These are phyloP conservation scores for Craterocephalus amniculus DNA, from an alignment of 2,797 vertebrate genomes.

Conservation along the genomic window DNA sequence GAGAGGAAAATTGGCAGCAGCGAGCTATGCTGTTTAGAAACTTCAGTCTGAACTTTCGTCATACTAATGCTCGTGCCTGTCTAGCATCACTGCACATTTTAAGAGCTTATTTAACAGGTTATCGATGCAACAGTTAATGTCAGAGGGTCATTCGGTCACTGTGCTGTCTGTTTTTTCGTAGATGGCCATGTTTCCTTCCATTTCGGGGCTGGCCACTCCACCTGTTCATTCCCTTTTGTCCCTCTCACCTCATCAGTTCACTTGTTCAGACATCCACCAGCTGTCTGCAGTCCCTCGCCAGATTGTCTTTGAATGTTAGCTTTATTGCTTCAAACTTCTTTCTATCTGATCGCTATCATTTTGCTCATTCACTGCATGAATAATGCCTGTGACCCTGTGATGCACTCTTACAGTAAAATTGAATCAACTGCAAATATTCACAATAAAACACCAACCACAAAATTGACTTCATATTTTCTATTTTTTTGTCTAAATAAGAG, in stretches of 20 bases:
- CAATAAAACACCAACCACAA: neutral
- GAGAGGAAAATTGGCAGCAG: too few relatives aligned
- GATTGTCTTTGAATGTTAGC: slow-evolving; percentile 1
- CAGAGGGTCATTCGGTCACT: neutral
- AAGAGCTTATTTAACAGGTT: neutral
- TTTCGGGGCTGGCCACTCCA: slow-evolving; percentile 10
- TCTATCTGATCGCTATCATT: neutral
- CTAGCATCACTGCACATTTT: neutral
- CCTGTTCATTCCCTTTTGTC: slow-evolving; percentile 4
- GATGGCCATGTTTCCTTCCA: slow-evolving; percentile 2
- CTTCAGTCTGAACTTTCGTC: too few relatives aligned
- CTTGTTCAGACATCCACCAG: slow-evolving; percentile 8
- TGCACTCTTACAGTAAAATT: neutral
- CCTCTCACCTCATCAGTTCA: slow-evolving; percentile 4
- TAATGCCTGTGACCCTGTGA: neutral
- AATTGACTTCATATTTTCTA: neutral
- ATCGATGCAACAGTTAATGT: too few relatives aligned
- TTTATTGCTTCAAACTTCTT: neutral
- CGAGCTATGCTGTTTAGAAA: too few relatives aligned
- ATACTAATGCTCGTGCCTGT: neutral
- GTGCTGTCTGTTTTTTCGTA: slow-evolving; percentile 4
- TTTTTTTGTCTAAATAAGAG: neutral
- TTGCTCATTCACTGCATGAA: neutral
- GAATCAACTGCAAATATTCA: neutral
- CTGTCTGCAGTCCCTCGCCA: slow-evolving; percentile 1